Conservation (phyloP, 2,113 vertebrate genomes). For the Orthonyx spaldingii region DNA sequence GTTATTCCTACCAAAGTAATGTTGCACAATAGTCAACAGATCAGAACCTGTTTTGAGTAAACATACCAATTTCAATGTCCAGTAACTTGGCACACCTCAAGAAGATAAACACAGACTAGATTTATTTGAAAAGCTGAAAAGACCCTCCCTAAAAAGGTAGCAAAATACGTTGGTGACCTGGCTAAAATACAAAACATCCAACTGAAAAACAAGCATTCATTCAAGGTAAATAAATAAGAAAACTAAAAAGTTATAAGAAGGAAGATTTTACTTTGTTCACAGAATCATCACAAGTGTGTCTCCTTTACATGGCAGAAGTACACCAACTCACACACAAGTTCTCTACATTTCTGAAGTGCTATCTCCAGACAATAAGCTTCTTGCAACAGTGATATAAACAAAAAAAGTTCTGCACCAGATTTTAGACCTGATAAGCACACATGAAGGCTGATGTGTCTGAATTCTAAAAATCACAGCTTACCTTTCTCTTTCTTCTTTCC, state of each 20-base stretch:
- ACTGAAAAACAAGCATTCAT: not conserved
- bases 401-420: not conserved
- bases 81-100: not conserved
- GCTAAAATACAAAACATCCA: not conserved
- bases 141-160: not conserved
- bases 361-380: not conserved
- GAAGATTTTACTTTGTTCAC: not conserved
- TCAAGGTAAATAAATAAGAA: not conserved
- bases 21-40: not conserved
- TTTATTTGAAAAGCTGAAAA: not conserved
- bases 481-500: slow-evolving; percentile 90
- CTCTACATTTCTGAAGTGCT: not conserved
- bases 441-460: not conserved
- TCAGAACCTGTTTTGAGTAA: not conserved
- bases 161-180: not conserved
- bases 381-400: not conserved
- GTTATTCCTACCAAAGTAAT: not conserved
- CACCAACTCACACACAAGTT: not conserved
- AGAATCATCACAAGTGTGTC: not conserved
- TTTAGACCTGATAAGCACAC: not conserved
- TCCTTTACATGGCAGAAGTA: not conserved
- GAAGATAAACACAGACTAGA: not conserved
- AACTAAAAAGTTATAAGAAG: not conserved
- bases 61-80: not conserved
- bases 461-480: not conserved